Conservation (phyloP, 23 tunicate genomes). For the Phallusia fumigata region DNA sequence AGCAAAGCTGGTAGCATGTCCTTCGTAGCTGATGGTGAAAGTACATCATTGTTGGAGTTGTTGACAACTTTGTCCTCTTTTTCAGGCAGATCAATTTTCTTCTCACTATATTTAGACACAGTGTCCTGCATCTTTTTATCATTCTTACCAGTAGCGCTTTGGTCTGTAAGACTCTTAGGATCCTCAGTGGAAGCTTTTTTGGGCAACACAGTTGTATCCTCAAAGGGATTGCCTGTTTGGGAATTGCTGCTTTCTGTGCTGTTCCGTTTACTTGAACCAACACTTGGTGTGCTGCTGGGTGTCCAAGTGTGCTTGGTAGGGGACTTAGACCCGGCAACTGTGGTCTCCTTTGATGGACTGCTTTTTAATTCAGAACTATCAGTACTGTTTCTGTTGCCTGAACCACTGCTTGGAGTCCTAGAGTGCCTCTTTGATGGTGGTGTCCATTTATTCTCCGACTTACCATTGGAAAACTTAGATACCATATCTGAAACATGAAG, state of each 20-base stretch:
- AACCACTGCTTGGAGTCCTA: not conserved
- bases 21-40: not conserved
- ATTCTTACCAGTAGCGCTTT: not conserved
- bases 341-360: not conserved
- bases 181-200: not conserved
- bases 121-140: not conserved
- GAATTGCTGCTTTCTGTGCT: not conserved
- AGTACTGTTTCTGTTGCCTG: not conserved
- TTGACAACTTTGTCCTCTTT: not conserved
- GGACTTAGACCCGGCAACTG: not conserved
- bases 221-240: not conserved
- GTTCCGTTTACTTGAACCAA: not conserved
- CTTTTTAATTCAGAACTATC: not conserved
- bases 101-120: not conserved
- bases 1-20: constrained; percentile 47
- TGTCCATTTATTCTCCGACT: not conserved
- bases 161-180: not conserved
- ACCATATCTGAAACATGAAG: not conserved
- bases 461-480: not conserved
- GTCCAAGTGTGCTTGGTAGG: not conserved
- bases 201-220: not conserved
- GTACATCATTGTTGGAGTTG: not conserved
- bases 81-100: not conserved
- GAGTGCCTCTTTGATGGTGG: constrained; percentile 6
- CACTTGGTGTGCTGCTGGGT: not conserved